phyloP scores from a whole-genome alignment of 1,140 invertebrate species.

The Pseudomyrmex gracilis region DNA sequence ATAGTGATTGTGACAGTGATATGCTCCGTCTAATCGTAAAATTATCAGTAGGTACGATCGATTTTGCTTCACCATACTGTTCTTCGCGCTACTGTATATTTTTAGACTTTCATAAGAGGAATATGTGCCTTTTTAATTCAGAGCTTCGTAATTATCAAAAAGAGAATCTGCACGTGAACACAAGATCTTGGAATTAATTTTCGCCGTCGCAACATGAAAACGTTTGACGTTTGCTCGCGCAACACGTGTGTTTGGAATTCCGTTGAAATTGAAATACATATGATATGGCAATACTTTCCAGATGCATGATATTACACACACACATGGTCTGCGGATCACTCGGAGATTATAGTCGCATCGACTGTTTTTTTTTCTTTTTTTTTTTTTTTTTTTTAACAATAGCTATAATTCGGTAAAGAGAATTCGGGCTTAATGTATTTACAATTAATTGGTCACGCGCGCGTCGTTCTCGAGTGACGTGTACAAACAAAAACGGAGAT shows the following conservation, averaged over 20 bases:
- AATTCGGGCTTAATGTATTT: conserved; percentile 32
- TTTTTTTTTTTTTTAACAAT: conserved; percentile 40
- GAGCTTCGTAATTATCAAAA: conserved; percentile 27
- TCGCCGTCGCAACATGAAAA: conserved; percentile 2
- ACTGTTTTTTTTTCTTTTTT: neutral
- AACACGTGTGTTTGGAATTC: conserved; percentile 4
- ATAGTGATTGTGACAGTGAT: conserved; percentile 59
- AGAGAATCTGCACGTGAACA: conserved; percentile 26
- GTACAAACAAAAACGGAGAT: neutral
- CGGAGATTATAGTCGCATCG: conserved; percentile 62
- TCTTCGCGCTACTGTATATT: neutral
- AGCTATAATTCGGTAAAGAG: conserved; percentile 28
- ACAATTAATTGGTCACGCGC: conserved; percentile 44
- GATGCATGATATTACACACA: neutral
- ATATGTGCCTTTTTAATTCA: conserved; percentile 14
- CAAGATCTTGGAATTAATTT: conserved; percentile 41
- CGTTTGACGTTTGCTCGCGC: conserved; percentile 23
- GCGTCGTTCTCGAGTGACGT: conserved; percentile 23
- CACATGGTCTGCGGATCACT: conserved; percentile 33
- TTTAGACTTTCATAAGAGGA: conserved; percentile 35
- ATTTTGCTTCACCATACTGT: neutral
- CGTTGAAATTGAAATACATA: neutral
- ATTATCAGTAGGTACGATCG: conserved; percentile 10
- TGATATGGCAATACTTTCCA: conserved; percentile 5
- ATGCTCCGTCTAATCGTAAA: conserved; percentile 45